These are phyloP conservation scores for Drosophila neonasuta DNA, from an alignment of 2,888 invertebrate species.

Conservation along the genomic window DNA sequence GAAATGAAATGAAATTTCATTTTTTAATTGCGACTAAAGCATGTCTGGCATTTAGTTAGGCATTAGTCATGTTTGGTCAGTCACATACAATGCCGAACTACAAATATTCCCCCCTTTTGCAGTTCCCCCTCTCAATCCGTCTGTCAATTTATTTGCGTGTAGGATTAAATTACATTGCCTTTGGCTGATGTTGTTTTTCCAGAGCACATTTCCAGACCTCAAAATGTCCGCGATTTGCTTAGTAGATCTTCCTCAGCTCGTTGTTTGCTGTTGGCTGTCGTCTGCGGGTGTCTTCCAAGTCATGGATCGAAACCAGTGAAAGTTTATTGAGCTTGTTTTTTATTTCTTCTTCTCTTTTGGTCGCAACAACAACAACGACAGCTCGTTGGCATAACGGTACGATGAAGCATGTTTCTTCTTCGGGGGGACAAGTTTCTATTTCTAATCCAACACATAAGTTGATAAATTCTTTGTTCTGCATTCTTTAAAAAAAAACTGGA, in stretches of 20 bases:
- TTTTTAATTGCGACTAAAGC: constrained; percentile 62
- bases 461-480: constrained; percentile 41
- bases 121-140: neutral
- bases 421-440: constrained; percentile 46
- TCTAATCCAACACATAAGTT: constrained; percentile 12
- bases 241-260: constrained; percentile 25
- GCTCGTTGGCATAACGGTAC: constrained; percentile 41
- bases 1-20: constrained; percentile 69
- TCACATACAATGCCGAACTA: neutral
- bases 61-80: constrained; percentile 40
- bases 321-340: constrained; percentile 66
- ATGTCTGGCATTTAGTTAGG: constrained; percentile 33
- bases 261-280: constrained; percentile 21
- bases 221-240: constrained; percentile 39
- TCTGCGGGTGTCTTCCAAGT: constrained; percentile 43
- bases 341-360: constrained; percentile 18
- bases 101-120: neutral
- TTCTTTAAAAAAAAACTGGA: constrained; percentile 8
- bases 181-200: constrained; percentile 18
- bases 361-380: constrained; percentile 1
- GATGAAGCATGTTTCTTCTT: constrained; percentile 22
- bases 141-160: constrained; percentile 16
- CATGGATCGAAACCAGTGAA: constrained; percentile 72
- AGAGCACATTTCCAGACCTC: constrained; percentile 19
- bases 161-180: constrained; percentile 29